Percentiles rank a stretch among this genome's conserved stretches.
These are phyloP conservation scores for Bubo bubo DNA, from an alignment of 2,113 vertebrate genomes.

Conservation along the genomic window DNA sequence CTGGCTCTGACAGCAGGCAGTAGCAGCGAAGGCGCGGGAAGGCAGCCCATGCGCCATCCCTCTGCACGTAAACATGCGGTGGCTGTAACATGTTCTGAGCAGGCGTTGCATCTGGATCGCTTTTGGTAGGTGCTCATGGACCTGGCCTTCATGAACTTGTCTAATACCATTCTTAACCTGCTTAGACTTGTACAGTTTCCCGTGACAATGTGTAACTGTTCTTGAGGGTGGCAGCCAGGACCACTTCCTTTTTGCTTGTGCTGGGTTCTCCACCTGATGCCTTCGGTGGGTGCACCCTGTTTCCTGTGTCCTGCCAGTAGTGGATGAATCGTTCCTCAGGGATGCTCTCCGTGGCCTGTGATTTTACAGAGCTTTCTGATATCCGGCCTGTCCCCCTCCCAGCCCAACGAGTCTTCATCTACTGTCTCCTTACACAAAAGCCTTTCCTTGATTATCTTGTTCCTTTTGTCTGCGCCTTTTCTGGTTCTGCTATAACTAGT, in stretches of 20 bases:
- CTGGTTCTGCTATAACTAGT: neutral
- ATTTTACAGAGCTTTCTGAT: neutral
- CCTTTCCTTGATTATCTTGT: neutral
- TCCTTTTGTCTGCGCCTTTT: neutral
- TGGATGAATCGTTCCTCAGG: neutral
- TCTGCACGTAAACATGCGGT: accelerated
- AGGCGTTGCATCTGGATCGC: accelerated
- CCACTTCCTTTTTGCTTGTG: neutral
- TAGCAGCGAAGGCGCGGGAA: accelerated
- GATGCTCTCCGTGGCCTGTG: accelerated
- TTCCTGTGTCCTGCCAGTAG: neutral
- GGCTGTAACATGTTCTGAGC: neutral
- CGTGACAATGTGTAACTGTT: accelerated
- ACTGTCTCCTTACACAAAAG: neutral
- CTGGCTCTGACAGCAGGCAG: accelerated
- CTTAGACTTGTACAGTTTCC: neutral
- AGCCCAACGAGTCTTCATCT: neutral
- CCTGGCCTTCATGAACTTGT: neutral
- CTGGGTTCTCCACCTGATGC: neutral
- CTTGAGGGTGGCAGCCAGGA: neutral
- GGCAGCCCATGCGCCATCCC: accelerated
- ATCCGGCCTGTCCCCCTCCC: neutral
- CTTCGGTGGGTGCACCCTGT: neutral
- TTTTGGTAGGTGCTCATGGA: neutral
- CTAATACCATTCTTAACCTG: neutral